phyloP scores from a whole-genome alignment of 1,140 invertebrate genomes.

The Megalonaias nervosa region DNA sequence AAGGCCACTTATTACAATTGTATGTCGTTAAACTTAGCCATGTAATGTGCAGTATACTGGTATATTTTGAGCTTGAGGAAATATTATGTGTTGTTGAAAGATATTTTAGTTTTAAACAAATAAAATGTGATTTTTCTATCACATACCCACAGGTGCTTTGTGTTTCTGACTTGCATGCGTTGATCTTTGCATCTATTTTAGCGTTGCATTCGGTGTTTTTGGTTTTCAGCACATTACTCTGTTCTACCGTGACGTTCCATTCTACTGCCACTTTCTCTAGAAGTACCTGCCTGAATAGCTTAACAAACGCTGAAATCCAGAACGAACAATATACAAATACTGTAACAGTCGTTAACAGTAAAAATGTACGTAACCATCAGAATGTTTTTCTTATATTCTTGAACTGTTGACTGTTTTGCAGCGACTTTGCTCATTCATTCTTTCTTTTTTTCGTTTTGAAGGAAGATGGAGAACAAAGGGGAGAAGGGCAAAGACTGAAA shows the following conservation, averaged over 20 bases:
- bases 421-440: too few relatives aligned
- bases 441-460: too few relatives aligned
- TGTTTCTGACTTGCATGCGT: conserved; percentile 12
- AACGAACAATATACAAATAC: neutral
- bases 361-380: too few relatives aligned
- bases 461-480: too few relatives aligned
- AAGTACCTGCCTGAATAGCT: conserved; percentile 20
- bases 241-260: conserved; percentile 20
- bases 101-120: neutral
- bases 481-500: too few relatives aligned
- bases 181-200: neutral
- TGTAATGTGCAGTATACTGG: neutral
- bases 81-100: neutral
- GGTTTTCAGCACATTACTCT: conserved; percentile 12
- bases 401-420: too few relatives aligned
- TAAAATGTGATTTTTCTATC: neutral
- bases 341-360: too few relatives aligned
- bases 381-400: too few relatives aligned
- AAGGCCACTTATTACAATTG: too few relatives aligned
- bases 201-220: conserved; percentile 17
- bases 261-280: conserved; percentile 22
- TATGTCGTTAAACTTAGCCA: too few relatives aligned
- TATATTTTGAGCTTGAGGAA: neutral
- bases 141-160: conserved; percentile 19
- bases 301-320: conserved; percentile 7